Conservation (phyloP, 2,888 invertebrate genomes). For the Escarpia spicata region DNA sequence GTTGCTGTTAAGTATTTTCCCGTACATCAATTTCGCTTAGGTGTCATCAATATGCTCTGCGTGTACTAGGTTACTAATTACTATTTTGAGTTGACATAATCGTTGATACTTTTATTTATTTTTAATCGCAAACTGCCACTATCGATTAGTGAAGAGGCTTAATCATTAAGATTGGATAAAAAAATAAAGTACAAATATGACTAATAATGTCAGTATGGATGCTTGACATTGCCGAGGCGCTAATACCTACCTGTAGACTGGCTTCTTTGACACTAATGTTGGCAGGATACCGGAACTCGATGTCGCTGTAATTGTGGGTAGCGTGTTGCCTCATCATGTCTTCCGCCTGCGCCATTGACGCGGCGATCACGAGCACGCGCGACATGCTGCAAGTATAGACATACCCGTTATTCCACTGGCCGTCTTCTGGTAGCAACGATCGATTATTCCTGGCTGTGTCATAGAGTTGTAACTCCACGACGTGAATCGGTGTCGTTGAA, state of each 20-base stretch:
- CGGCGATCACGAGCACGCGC: slow-evolving; percentile 23
- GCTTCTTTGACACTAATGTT: background rate
- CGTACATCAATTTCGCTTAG: too few species aligned
- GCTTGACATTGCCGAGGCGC: too few species aligned
- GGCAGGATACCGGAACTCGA: slow-evolving; percentile 29
- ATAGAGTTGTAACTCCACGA: background rate
- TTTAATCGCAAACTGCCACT: too few species aligned
- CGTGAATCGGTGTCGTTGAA: background rate
- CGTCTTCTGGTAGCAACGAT: background rate
- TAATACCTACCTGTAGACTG: background rate
- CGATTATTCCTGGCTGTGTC: background rate
- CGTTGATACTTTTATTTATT: too few species aligned
- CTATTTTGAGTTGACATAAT: too few species aligned
- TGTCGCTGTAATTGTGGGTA: slow-evolving; percentile 20
- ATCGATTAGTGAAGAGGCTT: too few species aligned
- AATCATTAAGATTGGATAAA: too few species aligned
- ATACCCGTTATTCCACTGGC: background rate
- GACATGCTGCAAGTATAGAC: background rate
- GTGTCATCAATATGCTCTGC: too few species aligned
- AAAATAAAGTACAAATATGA: too few species aligned
- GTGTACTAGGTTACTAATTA: too few species aligned
- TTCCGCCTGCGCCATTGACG: slow-evolving; percentile 23
- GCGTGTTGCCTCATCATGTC: background rate
- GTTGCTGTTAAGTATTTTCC: too few species aligned
- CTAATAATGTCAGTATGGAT: too few species aligned